Evolutionary conservation across 2,888 invertebrate genomes (phyloP), one percentile per base, ranked within the genome.

Genomic region (Drosophila rellima): DNA sequence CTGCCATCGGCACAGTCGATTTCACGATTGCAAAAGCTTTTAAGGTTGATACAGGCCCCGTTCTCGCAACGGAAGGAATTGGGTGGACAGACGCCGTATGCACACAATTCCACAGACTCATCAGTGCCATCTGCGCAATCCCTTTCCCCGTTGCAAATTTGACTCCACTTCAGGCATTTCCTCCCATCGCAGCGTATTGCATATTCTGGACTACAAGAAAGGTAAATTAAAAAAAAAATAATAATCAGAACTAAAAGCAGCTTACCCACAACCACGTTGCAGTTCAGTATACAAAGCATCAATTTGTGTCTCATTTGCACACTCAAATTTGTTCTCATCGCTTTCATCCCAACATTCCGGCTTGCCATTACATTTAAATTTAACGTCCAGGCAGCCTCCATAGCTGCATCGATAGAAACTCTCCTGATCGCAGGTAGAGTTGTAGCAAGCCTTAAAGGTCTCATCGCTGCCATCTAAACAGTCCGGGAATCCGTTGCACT

Each of bases 71-170:
- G 79, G 23, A 70, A 74, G 1, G 60, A 10, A 45, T 76, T 72
- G 0, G 94, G 91, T 1, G 63, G 42, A 60, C 78, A 82, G 0
- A 8, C 0, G 4, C 29, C 8, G 33, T 74, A 64, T 8, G 72
- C 61, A 50, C 92, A 92, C 10, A 82, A 26, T 2, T 74, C 67
- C 0, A 70, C 33, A 6, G 56, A 74, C 65, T 91, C 91, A 67
- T 91, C 91, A 0, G 78, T 77, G 15, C 70, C 69, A 50, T 88
- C 78, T 0, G 13, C 0, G 50, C 91, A 91, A 44, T 91, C 61
- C 0, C 10, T 3, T 3, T 7, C 0, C 0, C 91, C 91, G 70
- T 91, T 73, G 40, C 91, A 91, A 3, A 77, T 20, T 7, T 70
- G 26, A 40, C 80, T 78, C 48, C 17, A 40, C 11, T 17, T 20